These are phyloP conservation scores for Drosophila guanche DNA, from an alignment of 1,140 invertebrate genomes.

Conservation along the genomic window DNA sequence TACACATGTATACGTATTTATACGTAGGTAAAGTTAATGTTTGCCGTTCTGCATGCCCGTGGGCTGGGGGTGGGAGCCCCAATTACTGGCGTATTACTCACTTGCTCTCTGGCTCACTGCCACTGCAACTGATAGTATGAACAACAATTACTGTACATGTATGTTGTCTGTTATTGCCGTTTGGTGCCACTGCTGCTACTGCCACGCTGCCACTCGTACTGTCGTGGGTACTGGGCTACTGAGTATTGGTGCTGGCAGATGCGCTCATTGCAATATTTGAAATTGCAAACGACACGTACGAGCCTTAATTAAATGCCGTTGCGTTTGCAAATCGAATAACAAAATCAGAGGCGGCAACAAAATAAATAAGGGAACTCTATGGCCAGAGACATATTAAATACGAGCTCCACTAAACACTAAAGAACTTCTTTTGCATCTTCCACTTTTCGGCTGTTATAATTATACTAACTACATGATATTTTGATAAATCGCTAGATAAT, in stretches of 20 bases:
- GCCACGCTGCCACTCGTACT: constrained; percentile 4
- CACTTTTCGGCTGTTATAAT: too few species aligned
- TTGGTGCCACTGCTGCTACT: constrained; percentile 1
- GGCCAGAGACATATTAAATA: too few species aligned
- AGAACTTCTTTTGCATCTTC: too few species aligned
- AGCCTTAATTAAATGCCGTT: constrained; percentile 53
- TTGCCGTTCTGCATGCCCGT: constrained; percentile 28
- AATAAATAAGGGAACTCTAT: constrained; percentile 24
- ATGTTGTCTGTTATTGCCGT: constrained; percentile 20
- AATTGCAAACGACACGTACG: constrained; percentile 44
- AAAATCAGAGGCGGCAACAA: constrained; percentile 47
- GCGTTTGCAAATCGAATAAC: constrained; percentile 24
- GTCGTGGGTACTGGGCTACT: too few species aligned
- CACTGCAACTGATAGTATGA: constrained; percentile 27
- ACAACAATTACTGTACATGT: neutral
- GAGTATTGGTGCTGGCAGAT: too few species aligned
- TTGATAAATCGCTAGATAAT: too few species aligned
- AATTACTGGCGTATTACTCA: constrained; percentile 44
- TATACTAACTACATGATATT: too few species aligned
- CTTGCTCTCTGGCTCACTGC: constrained; percentile 11
- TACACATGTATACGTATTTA: neutral
- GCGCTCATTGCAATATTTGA: constrained; percentile 8
- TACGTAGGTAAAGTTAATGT: constrained; percentile 11
- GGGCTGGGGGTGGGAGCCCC: constrained; percentile 1
- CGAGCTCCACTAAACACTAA: too few species aligned